phyloP scores from a whole-genome alignment of 1,140 invertebrate species.

The Drosophila orena region DNA sequence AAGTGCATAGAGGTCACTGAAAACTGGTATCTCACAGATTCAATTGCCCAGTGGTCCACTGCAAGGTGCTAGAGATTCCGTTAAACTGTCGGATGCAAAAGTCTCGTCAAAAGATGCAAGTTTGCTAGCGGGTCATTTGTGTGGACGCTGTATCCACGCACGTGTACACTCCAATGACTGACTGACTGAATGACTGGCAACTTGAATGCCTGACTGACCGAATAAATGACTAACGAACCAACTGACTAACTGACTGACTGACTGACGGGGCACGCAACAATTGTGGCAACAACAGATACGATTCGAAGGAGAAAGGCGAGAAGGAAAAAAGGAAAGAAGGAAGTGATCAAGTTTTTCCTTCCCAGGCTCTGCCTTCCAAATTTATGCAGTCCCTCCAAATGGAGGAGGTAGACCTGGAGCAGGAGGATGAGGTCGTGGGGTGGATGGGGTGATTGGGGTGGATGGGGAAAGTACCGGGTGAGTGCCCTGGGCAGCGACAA shows the following conservation, averaged over 20 bases:
- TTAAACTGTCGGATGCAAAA: conserved; percentile 22
- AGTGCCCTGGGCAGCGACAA: conserved; percentile 49
- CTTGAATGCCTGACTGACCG: conserved; percentile 1
- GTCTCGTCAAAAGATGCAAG: conserved; percentile 12
- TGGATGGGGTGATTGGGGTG: not conserved
- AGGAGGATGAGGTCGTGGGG: not conserved
- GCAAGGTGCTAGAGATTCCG: conserved; percentile 16
- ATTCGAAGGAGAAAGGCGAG: conserved; percentile 5
- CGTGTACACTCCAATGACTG: conserved; percentile 31
- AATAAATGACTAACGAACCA: conserved; percentile 2
- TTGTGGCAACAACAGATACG: conserved; percentile 21
- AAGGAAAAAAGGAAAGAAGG: not conserved
- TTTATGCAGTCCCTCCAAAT: conserved; percentile 43
- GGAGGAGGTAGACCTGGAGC: not conserved
- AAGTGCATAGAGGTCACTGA: too few relatives aligned
- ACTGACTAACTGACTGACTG: conserved; percentile 4
- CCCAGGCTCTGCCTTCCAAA: conserved; percentile 26
- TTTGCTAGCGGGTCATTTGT: conserved; percentile 52
- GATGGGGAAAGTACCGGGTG: conserved; percentile 9
- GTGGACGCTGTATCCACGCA: conserved; percentile 42
- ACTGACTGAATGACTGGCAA: conserved; percentile 2
- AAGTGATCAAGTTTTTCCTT: conserved; percentile 25
- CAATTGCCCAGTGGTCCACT: conserved; percentile 2
- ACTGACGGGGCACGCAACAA: conserved; percentile 29
- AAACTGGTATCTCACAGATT: not conserved